phyloP scores from a whole-genome alignment of 1,140 invertebrate species.

The Druon quercuslanigerum region DNA sequence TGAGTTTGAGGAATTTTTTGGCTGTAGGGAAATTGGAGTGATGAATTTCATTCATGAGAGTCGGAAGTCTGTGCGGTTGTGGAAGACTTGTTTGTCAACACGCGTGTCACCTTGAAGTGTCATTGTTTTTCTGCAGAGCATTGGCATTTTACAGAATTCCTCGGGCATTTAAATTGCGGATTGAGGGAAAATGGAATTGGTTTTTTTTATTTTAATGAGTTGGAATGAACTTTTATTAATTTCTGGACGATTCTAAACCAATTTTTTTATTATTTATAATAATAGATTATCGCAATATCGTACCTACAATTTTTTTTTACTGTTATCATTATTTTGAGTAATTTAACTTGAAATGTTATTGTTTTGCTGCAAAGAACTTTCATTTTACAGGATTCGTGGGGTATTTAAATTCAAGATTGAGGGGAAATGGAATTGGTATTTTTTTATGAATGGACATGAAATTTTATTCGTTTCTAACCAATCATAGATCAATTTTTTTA shows the following conservation, averaged over 20 bases:
- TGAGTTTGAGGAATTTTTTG: not conserved
- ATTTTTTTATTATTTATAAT: too few species aligned
- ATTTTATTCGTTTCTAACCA: too few species aligned
- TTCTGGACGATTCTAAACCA: too few species aligned
- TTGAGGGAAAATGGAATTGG: too few species aligned
- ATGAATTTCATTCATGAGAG: conserved; percentile 20
- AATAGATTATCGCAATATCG: too few species aligned
- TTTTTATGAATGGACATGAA: too few species aligned
- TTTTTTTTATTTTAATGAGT: too few species aligned
- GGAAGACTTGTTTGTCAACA: conserved; percentile 11
- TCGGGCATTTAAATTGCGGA: not conserved
- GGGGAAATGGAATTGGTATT: too few species aligned
- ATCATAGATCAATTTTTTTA: too few species aligned
- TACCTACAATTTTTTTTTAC: too few species aligned
- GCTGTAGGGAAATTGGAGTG: not conserved
- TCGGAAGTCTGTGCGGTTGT: not conserved
- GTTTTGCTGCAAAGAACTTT: not conserved
- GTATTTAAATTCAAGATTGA: not conserved
- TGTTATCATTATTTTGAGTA: too few species aligned
- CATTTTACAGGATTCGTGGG: not conserved
- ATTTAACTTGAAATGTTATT: not conserved
- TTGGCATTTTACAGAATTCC: not conserved
- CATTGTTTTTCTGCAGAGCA: conserved; percentile 2
- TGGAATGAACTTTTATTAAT: too few species aligned
- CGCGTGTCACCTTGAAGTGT: not conserved